Evolutionary conservation across 2,797 vertebrate genomes (phyloP).

Genomic region (Pogoniulus pusillus): DNA sequence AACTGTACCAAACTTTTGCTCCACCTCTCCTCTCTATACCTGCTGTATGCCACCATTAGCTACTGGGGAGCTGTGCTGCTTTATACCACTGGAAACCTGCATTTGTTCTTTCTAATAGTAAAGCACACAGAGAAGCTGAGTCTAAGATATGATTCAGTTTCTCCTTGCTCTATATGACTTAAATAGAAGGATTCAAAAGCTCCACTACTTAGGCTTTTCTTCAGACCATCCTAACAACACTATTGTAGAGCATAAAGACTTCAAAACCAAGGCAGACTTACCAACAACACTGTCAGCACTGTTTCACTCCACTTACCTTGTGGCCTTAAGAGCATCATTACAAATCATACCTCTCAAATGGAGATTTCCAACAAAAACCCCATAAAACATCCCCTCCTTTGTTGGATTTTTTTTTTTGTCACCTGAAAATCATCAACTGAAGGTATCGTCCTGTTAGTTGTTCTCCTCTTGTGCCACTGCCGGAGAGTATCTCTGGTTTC

Average conservation of each 20-base stretch:
- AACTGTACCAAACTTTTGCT: not conserved
- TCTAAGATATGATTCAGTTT: not conserved
- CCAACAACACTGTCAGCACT: not conserved
- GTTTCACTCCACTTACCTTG: not conserved
- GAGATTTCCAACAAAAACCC: not conserved
- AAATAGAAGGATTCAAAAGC: not conserved
- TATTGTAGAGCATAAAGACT: not conserved
- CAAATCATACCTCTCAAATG: not conserved
- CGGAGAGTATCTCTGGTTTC: conserved; percentile 92
- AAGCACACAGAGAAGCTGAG: conserved; percentile 17
- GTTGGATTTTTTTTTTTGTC: not conserved
- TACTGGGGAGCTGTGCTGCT: not conserved
- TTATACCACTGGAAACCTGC: not conserved
- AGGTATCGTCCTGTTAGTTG: conserved; percentile 85
- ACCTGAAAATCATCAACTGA: conserved; percentile 98
- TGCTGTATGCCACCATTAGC: not conserved
- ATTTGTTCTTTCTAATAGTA: not conserved
- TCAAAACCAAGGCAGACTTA: not conserved
- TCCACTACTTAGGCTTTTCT: not conserved
- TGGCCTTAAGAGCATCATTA: not conserved
- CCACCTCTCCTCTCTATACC: not conserved
- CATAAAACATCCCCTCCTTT: not conserved
- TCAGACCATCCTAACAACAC: not conserved
- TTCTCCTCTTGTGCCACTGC: conserved; percentile 94
- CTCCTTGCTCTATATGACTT: not conserved